Base-by-base conservation (phyloP, 2,888 invertebrate species). In the Xanthia togata region DNA sequence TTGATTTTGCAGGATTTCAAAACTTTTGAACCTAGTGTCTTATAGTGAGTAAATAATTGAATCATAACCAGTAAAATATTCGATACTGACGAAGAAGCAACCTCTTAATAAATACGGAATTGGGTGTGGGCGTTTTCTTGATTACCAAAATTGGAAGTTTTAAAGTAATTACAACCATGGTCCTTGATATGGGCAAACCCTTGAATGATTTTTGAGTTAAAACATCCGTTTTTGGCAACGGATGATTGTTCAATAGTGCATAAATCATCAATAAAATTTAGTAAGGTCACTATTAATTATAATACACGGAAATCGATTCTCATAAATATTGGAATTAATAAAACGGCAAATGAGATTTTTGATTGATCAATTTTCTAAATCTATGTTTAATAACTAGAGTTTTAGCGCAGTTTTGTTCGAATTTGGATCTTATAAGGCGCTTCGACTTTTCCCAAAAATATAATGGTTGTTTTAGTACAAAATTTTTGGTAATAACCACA, bases 281-380 rank as follows among this genome's bases (percentile, higher is more conserved):
- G 81, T 79, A 84, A 88, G 85, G 85, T 88, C 85, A 84, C 64
- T 70, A 69, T 85, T 88, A 85, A 85, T 88, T 85, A 85, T 78
- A 78, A 76, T 71, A 86, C 81, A 79, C 88, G 85, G 87, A 87
- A 88, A 87, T 81, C 71, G 77, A 77, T 81, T 73, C 78, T 81
- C 79, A 81, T 87, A 82, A 84, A 82, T 88, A 87, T 88, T 82
- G 74, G 70, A 85, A 84, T 88, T 11, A 71, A 79, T 78, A 83
- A 87, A 81, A 83, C 72, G 50, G 89, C 85, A 83, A 86, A 88
- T 87, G 79, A 85, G 81, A 79, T 80, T 83, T 83, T 78, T 88
- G 79, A 88, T 89, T 88, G 88, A 82, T 79, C 84, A 89, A 84
- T 88, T 88, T 87, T 85, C 80, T 82, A 76, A 85, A 84, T 82